Base-by-base conservation (phyloP, 1,140 invertebrate species). In the Globodera rostochiensis region DNA sequence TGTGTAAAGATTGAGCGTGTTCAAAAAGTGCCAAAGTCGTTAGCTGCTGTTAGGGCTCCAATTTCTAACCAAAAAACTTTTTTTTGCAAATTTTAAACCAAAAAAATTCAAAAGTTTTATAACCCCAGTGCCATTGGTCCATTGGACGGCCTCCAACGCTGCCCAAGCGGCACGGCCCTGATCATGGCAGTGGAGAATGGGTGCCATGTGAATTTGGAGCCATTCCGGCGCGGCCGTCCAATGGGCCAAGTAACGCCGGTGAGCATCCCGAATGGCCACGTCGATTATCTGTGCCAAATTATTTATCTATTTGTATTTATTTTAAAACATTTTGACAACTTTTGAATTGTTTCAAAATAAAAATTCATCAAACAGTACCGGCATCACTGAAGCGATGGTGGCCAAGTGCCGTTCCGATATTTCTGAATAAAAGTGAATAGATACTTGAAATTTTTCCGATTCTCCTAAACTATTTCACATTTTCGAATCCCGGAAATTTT, bases 151-250 rank as follows among this genome's bases (percentile, higher is more conserved):
- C 64, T 85, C 86, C n/a, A 87, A 67, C 15, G 84, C 84, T 15
- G 86, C 87, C 86, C 86, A 87, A 21, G 86, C 86, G 15, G 87
- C 87, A 1, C 57, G 21, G 19, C 87, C 82, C 66, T 87, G 86
- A 53, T 85, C 87, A 45, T 87, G 77, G 45, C 86, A 87, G 73
- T 87, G 80, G 11, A 77, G 74, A 50, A 87, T 83, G 15, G 86
- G 81, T 21, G 75, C 70, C 71, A 64, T 80, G 46, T 77, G 57
- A n/a, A 87, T 83, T 67, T 78, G 53, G 11, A 87, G 83, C 86
- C 86, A 87, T 19, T 87, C 47, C 46, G 67, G 50, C 19, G 15
- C 21, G 25, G 67, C 67, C 25, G 75, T 78, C 84, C 84, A 84
- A 45, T 74, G n/a, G n/a, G 25, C 64, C 15, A 84, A 67, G 64